Percentiles rank a stretch among this genome's conserved stretches.
Conservation (phyloP, 2,113 vertebrate genomes). For the Calyptomena viridis region DNA sequence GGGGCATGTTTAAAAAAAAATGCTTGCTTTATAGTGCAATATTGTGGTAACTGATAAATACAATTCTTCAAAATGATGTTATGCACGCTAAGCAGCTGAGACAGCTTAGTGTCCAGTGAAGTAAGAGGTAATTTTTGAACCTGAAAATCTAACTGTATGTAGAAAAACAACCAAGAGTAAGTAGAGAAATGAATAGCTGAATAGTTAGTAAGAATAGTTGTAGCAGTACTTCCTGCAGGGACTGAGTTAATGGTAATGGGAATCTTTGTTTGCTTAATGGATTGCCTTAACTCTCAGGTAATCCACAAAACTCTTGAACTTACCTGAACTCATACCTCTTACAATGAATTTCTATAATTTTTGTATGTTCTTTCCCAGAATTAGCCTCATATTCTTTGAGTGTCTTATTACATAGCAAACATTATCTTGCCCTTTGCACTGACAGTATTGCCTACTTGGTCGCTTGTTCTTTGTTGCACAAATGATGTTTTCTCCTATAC, state of each 20-base stretch:
- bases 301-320: background rate
- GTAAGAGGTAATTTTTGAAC: background rate
- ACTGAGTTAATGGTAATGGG: background rate
- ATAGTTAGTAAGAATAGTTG: background rate
- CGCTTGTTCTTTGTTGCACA: background rate
- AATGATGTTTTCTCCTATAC: background rate
- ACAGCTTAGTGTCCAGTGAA: background rate
- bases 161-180: background rate
- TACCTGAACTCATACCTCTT: background rate
- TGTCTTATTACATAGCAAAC: background rate
- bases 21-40: background rate
- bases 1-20: background rate
- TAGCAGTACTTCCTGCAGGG: background rate
- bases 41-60: background rate
- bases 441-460: background rate
- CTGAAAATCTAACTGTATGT: background rate
- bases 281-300: background rate
- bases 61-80: background rate
- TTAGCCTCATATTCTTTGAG: background rate
- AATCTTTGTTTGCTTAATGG: background rate
- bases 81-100: background rate
- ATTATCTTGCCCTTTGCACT: background rate
- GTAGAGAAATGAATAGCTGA: background rate
- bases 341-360: background rate
- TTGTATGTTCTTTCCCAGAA: background rate